These are phyloP conservation scores for Myopa tessellatipennis DNA, from an alignment of 2,888 invertebrate genomes.

Conservation along the genomic window DNA sequence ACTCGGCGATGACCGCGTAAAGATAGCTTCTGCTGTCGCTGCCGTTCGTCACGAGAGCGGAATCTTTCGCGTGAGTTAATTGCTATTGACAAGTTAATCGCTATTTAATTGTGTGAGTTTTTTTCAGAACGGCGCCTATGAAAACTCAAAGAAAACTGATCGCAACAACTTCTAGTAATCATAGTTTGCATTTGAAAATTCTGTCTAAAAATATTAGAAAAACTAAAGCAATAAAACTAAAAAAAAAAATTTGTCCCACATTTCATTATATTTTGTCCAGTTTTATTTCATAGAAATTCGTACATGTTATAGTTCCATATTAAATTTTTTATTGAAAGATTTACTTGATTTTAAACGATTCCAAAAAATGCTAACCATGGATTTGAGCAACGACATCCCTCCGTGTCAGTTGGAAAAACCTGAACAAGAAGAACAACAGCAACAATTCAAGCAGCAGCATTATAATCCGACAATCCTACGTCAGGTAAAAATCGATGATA, in stretches of 20 bases:
- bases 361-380: neutral
- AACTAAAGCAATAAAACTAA: neutral
- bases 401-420: neutral
- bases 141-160: neutral
- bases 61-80: too few species aligned
- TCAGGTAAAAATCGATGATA: neutral
- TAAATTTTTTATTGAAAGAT: constrained; percentile 19
- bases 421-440: neutral
- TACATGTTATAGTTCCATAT: neutral
- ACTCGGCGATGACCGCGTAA: too few species aligned
- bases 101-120: too few species aligned
- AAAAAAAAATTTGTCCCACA: neutral
- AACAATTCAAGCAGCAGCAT: neutral
- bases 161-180: neutral
- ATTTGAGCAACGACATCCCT: neutral
- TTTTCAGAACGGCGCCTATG: too few species aligned
- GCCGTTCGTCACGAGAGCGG: too few species aligned
- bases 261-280: neutral
- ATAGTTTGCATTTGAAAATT: neutral
- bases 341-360: neutral
- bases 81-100: too few species aligned
- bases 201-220: neutral
- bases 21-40: too few species aligned
- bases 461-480: neutral
- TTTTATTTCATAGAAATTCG: neutral